A percentile compares a stretch with the other conserved stretches of the same genome.
phyloP scores from a whole-genome alignment of 1,140 invertebrate species.

The Anastatus disparis region DNA sequence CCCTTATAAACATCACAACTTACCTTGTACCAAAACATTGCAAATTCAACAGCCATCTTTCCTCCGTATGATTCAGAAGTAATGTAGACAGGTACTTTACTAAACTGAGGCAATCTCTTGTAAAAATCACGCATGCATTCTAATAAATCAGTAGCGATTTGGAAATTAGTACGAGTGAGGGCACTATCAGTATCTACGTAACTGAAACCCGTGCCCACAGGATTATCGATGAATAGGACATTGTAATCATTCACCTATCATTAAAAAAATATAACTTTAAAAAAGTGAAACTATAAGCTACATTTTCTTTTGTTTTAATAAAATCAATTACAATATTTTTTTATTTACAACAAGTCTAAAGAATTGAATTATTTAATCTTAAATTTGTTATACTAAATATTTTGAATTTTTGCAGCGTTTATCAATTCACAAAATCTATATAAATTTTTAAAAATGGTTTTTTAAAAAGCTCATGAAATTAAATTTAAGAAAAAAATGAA shows the following conservation, averaged over 20 bases:
- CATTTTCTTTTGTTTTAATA: too few relatives aligned
- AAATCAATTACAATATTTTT: too few relatives aligned
- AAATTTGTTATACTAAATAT: too few relatives aligned
- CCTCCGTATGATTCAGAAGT: constrained; percentile 89
- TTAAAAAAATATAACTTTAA: constrained; percentile 41
- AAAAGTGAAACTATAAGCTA: too few relatives aligned
- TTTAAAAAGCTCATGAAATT: too few relatives aligned
- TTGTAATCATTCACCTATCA: constrained; percentile 83
- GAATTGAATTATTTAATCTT: too few relatives aligned
- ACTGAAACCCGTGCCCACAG: constrained; percentile 89
- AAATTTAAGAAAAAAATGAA: neutral
- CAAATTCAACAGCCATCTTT: constrained; percentile 89
- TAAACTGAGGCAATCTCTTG: constrained; percentile 73
- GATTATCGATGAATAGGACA: constrained; percentile 88
- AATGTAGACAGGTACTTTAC: constrained; percentile 80
- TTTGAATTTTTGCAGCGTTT: too few relatives aligned
- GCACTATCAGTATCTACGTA: constrained; percentile 73
- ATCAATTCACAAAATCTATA: too few relatives aligned
- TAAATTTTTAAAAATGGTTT: too few relatives aligned
- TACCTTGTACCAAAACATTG: constrained; percentile 72
- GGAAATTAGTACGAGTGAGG: constrained; percentile 73
- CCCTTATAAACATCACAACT: too few relatives aligned
- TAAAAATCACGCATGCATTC: constrained; percentile 76
- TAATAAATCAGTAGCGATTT: constrained; percentile 84
- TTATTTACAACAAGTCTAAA: too few relatives aligned